Conservation (phyloP, 2,797 vertebrate genomes). For the Fratercula arctica region DNA sequence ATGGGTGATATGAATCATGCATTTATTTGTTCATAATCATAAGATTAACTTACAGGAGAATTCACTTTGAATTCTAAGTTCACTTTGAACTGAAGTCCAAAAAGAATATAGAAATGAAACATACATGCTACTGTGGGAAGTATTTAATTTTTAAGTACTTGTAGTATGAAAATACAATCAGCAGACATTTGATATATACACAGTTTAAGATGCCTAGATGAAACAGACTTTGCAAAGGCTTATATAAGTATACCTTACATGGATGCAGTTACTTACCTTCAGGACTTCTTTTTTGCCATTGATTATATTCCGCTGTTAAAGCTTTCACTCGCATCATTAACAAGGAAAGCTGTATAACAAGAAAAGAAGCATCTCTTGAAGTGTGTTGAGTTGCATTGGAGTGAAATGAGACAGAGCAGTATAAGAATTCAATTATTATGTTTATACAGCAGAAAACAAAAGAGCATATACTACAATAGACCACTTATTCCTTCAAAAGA, state of each 20-base stretch:
- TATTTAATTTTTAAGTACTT: background rate
- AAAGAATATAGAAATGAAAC: background rate
- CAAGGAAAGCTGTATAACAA: constrained; percentile 65
- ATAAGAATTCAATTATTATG: background rate
- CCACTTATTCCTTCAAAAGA: background rate
- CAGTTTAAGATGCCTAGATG: background rate
- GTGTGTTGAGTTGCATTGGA: background rate
- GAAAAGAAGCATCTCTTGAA: background rate
- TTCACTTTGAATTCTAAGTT: background rate
- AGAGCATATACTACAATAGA: background rate
- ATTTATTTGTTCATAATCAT: background rate
- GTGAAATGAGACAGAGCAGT: background rate
- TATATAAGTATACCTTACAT: background rate
- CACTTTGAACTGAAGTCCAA: background rate
- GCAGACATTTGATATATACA: background rate
- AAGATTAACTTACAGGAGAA: background rate
- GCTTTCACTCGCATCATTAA: constrained; percentile 45
- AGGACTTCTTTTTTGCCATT: constrained; percentile 63
- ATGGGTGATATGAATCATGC: background rate
- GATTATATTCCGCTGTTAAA: constrained; percentile 50
- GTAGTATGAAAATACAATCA: background rate
- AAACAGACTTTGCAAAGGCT: background rate
- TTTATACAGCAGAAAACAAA: background rate
- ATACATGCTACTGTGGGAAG: background rate
- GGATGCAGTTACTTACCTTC: constrained; percentile 68